A percentile compares a stretch with the other conserved stretches of the same genome.
phyloP scores from a whole-genome alignment of 2,113 vertebrate species.

The Theropithecus gelada region DNA sequence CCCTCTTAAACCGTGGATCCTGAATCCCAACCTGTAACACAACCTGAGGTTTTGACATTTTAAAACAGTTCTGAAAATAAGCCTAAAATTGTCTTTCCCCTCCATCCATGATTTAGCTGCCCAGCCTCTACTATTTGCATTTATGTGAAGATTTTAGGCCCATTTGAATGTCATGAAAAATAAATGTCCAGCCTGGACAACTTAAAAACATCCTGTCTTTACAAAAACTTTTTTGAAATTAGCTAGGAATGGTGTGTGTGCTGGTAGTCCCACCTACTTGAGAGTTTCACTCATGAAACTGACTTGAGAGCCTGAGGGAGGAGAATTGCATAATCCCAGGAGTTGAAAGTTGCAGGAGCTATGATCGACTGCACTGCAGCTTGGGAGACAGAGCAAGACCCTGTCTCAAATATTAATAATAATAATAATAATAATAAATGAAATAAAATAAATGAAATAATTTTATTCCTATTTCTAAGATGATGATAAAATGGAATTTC shows the following conservation, averaged over 20 bases:
- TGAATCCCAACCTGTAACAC: not conserved
- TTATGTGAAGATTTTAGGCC: not conserved
- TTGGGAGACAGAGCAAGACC: not conserved
- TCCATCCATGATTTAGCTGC: not conserved
- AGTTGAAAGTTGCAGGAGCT: no score
- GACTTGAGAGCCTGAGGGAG: no score
- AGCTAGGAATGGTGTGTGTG: no score
- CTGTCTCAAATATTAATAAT: no score
- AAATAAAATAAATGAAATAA: no score
- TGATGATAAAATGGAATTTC: constrained; percentile 27
- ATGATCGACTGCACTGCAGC: no score
- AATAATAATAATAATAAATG: no score
- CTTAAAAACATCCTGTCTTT: no score
- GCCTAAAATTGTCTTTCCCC: not conserved
- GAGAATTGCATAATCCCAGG: no score
- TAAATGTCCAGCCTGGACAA: not conserved
- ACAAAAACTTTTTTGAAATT: no score
- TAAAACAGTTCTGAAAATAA: not conserved
- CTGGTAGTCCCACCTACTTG: no score
- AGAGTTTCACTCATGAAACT: no score
- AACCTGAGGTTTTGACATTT: not conserved
- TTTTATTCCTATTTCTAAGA: not conserved
- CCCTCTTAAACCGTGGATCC: not conserved
- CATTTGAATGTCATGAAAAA: constrained; percentile 5
- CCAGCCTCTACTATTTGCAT: not conserved